Percentiles rank a stretch among this genome's conserved stretches.
These are phyloP conservation scores for Drosophila mulleri DNA, from an alignment of 2,888 invertebrate species.

Conservation along the genomic window DNA sequence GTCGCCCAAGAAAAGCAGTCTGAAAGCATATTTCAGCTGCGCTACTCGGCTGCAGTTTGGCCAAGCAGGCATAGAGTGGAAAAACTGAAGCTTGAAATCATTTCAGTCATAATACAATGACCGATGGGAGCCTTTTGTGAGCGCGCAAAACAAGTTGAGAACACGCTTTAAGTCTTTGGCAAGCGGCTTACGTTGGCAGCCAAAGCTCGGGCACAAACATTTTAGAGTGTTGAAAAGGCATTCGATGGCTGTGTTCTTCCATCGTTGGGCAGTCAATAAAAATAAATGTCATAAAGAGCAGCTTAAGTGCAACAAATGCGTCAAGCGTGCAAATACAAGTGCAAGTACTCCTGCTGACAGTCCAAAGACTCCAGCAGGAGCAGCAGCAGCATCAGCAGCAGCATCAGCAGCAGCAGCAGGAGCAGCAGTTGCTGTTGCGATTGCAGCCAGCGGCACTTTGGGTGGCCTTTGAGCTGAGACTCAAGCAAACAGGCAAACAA, in stretches of 20 bases:
- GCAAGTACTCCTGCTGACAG: slow-evolving; percentile 7
- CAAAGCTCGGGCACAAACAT: slow-evolving; percentile 46
- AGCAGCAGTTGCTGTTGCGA: neutral
- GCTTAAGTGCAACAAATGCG: slow-evolving; percentile 66
- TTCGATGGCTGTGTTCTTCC: slow-evolving; percentile 44
- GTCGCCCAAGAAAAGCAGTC: neutral
- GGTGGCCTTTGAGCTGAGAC: slow-evolving; percentile 46
- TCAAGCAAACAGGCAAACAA: slow-evolving; percentile 44
- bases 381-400: neutral
- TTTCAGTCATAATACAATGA: slow-evolving; percentile 12
- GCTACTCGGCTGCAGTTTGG: neutral
- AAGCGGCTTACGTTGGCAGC: slow-evolving; percentile 51
- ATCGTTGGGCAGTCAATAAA: slow-evolving; percentile 68
- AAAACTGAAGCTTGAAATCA: slow-evolving; percentile 8
- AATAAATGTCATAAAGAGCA: slow-evolving; percentile 77
- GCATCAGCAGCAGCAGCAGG: neutral
- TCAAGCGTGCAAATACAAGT: slow-evolving; percentile 44
- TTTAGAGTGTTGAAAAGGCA: slow-evolving; percentile 51
- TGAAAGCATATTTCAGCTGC: neutral
- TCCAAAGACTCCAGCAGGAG: neutral
- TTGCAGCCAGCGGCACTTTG: slow-evolving; percentile 15
- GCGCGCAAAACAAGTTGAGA: slow-evolving; percentile 12
- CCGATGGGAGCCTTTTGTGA: slow-evolving; percentile 2
- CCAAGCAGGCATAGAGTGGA: no score
- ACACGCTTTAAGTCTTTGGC: slow-evolving; percentile 55